phyloP scores from a whole-genome alignment of 2,888 invertebrate genomes.

The Acanthosepion esculentum region DNA sequence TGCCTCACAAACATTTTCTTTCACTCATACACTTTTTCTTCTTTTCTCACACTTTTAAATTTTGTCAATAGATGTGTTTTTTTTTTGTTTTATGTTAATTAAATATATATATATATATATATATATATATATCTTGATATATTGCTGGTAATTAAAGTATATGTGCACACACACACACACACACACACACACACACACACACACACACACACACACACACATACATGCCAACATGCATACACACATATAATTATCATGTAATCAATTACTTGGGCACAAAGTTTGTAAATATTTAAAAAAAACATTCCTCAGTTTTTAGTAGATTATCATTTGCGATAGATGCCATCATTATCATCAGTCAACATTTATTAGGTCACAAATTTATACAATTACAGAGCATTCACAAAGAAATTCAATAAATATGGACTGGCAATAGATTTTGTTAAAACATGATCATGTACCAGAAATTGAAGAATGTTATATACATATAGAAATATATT shows the following conservation, averaged over 20 bases:
- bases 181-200: neutral
- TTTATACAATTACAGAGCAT: neutral
- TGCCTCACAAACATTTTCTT: neutral
- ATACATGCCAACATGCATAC: neutral
- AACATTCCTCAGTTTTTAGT: slow-evolving; percentile 20
- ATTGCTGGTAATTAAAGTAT: no score
- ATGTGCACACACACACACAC: neutral
- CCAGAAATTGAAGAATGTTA: slow-evolving; percentile 33
- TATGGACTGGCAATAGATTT: neutral
- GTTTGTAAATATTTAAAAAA: neutral
- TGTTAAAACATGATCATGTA: neutral
- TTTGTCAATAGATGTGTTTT: neutral
- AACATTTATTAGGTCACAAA: neutral
- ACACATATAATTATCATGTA: neutral
- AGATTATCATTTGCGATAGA: neutral
- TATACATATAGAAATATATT: neutral
- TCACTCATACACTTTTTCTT: neutral
- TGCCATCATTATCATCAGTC: neutral
- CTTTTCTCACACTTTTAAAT: neutral
- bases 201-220: neutral
- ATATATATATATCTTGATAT: no score
- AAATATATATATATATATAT: no score
- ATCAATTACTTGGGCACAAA: neutral
- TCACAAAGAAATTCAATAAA: slow-evolving; percentile 14
- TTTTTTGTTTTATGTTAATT: no score